Percentiles rank a stretch among this genome's conserved stretches.
Evolutionary conservation across 1,140 invertebrate species (phyloP).

Genomic region (Mizuhopecten yessoensis): DNA sequence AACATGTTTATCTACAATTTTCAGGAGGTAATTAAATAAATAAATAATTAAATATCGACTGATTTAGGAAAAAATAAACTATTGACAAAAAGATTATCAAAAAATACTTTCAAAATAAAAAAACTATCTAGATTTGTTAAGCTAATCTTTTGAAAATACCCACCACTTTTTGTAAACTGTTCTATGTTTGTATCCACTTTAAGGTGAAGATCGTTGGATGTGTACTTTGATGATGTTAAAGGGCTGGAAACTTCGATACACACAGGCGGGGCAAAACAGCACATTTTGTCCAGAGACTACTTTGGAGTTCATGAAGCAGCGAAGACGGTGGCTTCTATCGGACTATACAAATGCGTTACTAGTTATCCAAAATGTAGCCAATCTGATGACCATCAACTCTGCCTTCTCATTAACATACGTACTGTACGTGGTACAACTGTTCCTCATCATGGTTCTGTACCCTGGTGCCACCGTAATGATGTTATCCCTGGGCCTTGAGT

Average conservation of each 20-base stretch:
- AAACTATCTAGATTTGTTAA: too few relatives aligned
- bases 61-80: too few relatives aligned
- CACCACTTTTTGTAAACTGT: not conserved
- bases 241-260: conserved; percentile 71
- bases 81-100: too few relatives aligned
- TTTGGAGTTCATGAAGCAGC: conserved; percentile 71
- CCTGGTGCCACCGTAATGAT: conserved; percentile 69
- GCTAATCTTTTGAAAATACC: too few relatives aligned
- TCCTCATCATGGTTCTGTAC: conserved; percentile 69
- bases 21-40: too few relatives aligned
- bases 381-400: conserved; percentile 85
- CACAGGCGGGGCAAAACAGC: conserved; percentile 63
- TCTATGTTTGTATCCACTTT: not conserved
- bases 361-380: conserved; percentile 84
- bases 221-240: conserved; percentile 73
- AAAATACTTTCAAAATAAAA: too few relatives aligned
- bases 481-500: conserved; percentile 57
- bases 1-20: too few relatives aligned
- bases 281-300: conserved; percentile 72
- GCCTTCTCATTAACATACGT: conserved; percentile 86
- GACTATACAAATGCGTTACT: conserved; percentile 88
- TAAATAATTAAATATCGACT: too few relatives aligned
- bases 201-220: conserved; percentile 76
- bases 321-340: conserved; percentile 86
- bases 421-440: conserved; percentile 72